A percentile compares a stretch with the other conserved stretches of the same genome.
These are phyloP conservation scores for Stegana nigrithorax DNA, from an alignment of 2,888 invertebrate species.

Conservation along the genomic window DNA sequence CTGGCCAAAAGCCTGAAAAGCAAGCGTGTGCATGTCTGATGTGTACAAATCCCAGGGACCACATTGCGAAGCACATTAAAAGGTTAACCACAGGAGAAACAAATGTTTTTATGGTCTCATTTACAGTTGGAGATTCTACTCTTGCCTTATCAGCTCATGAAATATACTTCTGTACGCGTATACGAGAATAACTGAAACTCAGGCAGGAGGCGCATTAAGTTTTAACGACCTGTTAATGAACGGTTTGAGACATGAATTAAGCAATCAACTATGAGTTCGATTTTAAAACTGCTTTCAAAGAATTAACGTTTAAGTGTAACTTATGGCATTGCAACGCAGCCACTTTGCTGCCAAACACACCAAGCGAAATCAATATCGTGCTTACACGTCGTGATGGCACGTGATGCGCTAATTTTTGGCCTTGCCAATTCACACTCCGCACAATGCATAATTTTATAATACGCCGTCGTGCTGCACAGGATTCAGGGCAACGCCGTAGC, in stretches of 20 bases:
- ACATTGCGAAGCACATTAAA: conserved; percentile 36
- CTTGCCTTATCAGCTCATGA: too few relatives aligned
- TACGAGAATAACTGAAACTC: too few relatives aligned
- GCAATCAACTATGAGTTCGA: not conserved
- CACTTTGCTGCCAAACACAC: conserved; percentile 36
- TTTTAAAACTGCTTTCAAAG: not conserved
- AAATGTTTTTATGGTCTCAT: conserved; percentile 42
- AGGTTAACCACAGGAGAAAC: conserved; percentile 29
- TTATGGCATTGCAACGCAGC: not conserved
- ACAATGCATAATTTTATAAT: conserved; percentile 1
- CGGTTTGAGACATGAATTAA: conserved; percentile 21
- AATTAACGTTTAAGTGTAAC: not conserved
- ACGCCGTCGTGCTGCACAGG: too few relatives aligned
- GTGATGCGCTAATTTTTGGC: conserved; percentile 61
- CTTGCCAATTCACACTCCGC: conserved; percentile 49
- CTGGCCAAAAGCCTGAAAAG: conserved; percentile 9
- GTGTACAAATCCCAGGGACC: conserved; percentile 35
- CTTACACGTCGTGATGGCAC: conserved; percentile 38
- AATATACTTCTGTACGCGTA: too few relatives aligned
- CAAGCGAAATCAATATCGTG: conserved; percentile 56
- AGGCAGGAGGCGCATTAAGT: conserved; percentile 28
- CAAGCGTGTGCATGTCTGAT: not conserved
- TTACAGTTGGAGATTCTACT: not conserved
- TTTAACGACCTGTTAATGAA: conserved; percentile 43
- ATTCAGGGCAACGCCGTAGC: too few relatives aligned